A percentile compares a stretch with the other conserved stretches of the same genome.
Evolutionary conservation across 2,888 invertebrate species (phyloP).

Genomic region (Brachynemurus nebulosus): DNA sequence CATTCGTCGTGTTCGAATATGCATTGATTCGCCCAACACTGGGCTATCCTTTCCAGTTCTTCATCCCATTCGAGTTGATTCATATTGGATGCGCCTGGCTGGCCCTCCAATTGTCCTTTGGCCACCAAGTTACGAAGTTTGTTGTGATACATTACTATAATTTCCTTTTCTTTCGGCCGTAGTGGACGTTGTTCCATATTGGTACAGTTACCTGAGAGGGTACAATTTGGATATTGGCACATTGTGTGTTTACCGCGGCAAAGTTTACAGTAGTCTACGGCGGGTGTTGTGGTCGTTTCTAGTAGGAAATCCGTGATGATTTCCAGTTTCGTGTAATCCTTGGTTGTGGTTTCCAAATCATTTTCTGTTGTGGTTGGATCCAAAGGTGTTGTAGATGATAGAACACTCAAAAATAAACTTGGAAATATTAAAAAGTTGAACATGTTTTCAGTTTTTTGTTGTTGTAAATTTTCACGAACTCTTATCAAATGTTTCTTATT

Average conservation of each 20-base stretch:
- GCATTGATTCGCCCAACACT: conserved; percentile 37
- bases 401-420: no score
- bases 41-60: conserved; percentile 35
- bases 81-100: conserved; percentile 37
- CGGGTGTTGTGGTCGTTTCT: not conserved
- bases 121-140: conserved; percentile 36
- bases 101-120: conserved; percentile 34
- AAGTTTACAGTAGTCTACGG: not conserved
- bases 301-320: no score
- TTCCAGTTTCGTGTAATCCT: no score
- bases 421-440: no score
- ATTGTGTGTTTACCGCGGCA: not conserved
- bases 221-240: not conserved
- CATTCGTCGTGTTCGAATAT: conserved; percentile 36
- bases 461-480: no score
- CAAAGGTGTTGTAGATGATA: no score
- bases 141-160: conserved; percentile 26
- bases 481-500: no score
- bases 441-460: no score
- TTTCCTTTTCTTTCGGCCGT: not conserved
- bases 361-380: no score
- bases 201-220: not conserved
- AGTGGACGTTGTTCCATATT: not conserved
- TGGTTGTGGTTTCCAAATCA: no score
- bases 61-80: conserved; percentile 39